Evolutionary conservation across 1,140 invertebrate species (phyloP), one percentile per base, ranked within the genome.

Genomic region (Pectinophora gossypiella): DNA sequence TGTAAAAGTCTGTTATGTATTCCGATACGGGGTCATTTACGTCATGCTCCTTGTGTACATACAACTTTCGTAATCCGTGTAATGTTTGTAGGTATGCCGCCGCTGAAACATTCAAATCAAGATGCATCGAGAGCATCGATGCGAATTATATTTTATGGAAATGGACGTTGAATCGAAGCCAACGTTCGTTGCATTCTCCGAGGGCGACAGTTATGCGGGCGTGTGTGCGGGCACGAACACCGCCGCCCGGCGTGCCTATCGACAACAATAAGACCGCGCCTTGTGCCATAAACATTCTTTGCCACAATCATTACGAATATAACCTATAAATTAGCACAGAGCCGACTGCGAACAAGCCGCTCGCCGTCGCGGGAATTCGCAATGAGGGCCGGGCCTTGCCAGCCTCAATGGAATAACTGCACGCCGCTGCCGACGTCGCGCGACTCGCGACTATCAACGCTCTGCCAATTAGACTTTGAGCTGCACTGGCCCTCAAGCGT

Each of bases 91-190:
- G 7, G 16, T 7, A 56, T 60, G 64, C 59, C 64, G 52, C 56
- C 45, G 56, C 56, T 66, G 64, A 72, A 77, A 72, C 67, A 69
- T 75, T 72, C 68, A 70, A 68, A 68, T 72, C 64, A 62, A 51
- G 56, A 66, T 68, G 64, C 66, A 77, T 76, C 62, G 61, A 68
- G 61, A 75, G 59, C 63, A 56, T 72, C 51, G 64, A 68, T 64
- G 68, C 72, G 68, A 71, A 82, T 80, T 76, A 76, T 80, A 76
- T 84, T 83, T 83, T 82, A 83, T 85, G 72, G 69, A 83, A 80
- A 83, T 80, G 71, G 72, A 73, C 60, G 68, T 82, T 83, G 79
- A 83, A 80, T 72, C 75, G 56, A 63, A 74, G 80, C 78, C 81
- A 82, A 79, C 61, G 61, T 55, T 64, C 54, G 60, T 58, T 77